Evolutionary conservation across 2,888 invertebrate species (phyloP).

Genomic region (Globia sparganii): DNA sequence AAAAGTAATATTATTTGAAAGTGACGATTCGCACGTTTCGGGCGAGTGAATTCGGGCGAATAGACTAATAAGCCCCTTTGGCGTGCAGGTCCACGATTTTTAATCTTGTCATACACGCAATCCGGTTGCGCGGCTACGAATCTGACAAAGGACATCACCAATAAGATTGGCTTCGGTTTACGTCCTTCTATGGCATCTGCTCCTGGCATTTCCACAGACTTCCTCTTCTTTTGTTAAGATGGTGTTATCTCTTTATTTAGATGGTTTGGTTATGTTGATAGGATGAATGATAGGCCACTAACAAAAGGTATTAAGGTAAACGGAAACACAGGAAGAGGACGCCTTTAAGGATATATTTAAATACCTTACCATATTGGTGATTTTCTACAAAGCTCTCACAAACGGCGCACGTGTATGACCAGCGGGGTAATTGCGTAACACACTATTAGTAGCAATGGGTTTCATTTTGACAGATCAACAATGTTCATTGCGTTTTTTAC

Average conservation of each 20-base stretch:
- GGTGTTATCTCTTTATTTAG: not conserved
- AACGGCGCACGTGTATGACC: not conserved
- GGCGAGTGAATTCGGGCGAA: not conserved
- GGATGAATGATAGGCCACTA: too few relatives aligned
- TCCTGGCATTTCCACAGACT: conserved; percentile 13
- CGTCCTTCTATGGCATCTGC: not conserved
- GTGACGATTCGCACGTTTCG: not conserved
- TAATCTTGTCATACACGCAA: conserved; percentile 16
- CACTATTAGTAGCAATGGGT: too few relatives aligned
- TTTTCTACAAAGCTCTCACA: not conserved
- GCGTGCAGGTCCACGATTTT: conserved; percentile 4
- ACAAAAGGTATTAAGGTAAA: not conserved
- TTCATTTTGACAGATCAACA: too few relatives aligned
- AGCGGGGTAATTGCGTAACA: too few relatives aligned
- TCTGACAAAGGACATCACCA: conserved; percentile 30
- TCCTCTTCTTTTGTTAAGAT: conserved; percentile 1
- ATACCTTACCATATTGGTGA: too few relatives aligned
- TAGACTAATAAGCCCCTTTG: not conserved
- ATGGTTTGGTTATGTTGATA: not conserved
- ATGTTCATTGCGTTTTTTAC: too few relatives aligned
- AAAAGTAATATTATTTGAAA: not conserved
- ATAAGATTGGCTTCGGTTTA: conserved; percentile 28
- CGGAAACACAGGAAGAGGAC: not conserved
- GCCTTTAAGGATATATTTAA: too few relatives aligned
- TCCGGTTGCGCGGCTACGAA: not conserved